phyloP scores from a whole-genome alignment of 2,888 invertebrate species.

The Drosophila silvestris region DNA sequence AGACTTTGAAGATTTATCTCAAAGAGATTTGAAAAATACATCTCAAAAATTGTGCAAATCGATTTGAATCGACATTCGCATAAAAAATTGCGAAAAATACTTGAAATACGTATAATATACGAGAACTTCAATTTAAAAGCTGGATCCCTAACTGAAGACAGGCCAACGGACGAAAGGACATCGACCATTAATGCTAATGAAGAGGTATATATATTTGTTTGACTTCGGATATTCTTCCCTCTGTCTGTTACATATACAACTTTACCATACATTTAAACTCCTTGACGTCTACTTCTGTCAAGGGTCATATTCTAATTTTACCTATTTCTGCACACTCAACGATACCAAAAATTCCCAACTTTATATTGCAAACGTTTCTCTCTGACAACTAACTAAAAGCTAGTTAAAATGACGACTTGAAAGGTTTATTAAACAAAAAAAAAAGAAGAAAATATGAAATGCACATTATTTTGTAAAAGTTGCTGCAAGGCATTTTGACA shows the following conservation, averaged over 20 bases:
- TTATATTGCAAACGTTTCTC: background rate
- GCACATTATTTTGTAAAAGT: background rate
- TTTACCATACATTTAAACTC: background rate
- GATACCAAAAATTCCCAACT: background rate
- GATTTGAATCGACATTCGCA: background rate
- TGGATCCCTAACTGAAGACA: background rate
- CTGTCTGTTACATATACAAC: background rate
- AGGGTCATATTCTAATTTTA: background rate
- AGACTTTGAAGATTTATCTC: too few relatives aligned
- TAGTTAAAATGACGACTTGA: constrained; percentile 2
- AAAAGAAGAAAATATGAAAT: background rate
- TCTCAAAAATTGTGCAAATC: background rate
- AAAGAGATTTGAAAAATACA: background rate
- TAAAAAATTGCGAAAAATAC: background rate
- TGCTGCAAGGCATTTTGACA: constrained; percentile 19
- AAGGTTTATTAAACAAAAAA: background rate
- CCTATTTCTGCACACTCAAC: background rate
- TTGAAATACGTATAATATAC: background rate
- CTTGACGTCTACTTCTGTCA: background rate
- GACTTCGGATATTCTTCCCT: background rate
- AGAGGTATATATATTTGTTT: background rate
- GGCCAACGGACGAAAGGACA: background rate
- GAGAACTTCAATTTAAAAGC: background rate
- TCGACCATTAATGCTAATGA: background rate
- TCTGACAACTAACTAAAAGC: background rate